Conservation (phyloP, 2,888 invertebrate genomes). For the Chirona hameri region DNA sequence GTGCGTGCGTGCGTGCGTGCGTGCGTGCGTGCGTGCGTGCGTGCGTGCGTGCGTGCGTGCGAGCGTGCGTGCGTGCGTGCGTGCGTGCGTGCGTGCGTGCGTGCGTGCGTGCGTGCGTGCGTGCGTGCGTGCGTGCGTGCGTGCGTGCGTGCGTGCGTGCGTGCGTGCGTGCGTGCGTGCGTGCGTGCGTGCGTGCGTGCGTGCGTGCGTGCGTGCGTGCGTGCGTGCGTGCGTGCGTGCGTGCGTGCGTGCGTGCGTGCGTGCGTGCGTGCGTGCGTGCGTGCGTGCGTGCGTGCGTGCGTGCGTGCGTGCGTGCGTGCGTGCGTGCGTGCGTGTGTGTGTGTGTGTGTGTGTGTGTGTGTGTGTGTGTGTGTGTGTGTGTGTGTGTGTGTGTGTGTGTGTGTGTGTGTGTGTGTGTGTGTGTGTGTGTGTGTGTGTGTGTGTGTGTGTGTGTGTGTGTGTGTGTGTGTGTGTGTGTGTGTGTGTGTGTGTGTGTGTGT, state of each 20-base stretch:
- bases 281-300: neutral
- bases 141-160: too few species aligned
- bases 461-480: conserved; percentile 11
- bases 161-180: too few species aligned
- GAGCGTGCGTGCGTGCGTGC: too few species aligned
- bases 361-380: neutral
- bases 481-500: too few species aligned
- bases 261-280: neutral
- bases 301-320: neutral
- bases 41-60: too few species aligned
- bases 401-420: neutral
- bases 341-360: neutral
- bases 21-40: too few species aligned
- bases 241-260: too few species aligned
- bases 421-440: neutral
- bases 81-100: too few species aligned
- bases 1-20: too few species aligned
- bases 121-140: too few species aligned
- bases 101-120: too few species aligned
- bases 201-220: neutral
- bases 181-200: too few species aligned
- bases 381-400: neutral
- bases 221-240: neutral
- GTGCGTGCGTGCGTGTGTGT: neutral
- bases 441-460: conserved; percentile 12